Evolutionary conservation across 2,888 invertebrate genomes (phyloP).

Genomic region (Diarsia mendica): DNA sequence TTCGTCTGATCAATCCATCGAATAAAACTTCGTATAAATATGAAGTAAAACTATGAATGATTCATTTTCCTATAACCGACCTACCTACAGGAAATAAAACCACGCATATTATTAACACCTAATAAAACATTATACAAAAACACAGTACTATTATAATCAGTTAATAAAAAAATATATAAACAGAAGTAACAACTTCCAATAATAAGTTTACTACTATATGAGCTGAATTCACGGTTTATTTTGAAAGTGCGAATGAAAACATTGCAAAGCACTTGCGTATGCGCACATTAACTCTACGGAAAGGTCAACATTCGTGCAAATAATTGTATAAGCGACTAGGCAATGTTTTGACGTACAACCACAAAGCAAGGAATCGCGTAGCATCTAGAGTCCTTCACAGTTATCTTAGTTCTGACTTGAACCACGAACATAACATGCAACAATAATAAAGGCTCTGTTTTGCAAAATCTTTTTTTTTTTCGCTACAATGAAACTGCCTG

Average conservation of each 20-base stretch:
- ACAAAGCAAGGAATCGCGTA: neutral
- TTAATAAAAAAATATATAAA: neutral
- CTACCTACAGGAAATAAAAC: too few species aligned
- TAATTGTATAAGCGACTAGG: neutral
- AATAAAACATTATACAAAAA: neutral
- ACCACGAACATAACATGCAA: too few species aligned
- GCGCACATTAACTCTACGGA: neutral
- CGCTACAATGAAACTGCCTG: too few species aligned
- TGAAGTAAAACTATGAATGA: too few species aligned
- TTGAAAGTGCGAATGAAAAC: conserved; percentile 26
- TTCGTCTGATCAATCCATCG: neutral
- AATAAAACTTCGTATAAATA: too few species aligned
- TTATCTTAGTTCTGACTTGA: too few species aligned
- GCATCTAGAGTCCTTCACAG: neutral
- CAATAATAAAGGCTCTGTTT: too few species aligned
- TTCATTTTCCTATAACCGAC: too few species aligned
- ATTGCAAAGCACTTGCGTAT: conserved; percentile 18
- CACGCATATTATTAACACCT: neutral
- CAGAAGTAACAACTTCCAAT: conserved; percentile 4
- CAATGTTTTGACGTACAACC: neutral
- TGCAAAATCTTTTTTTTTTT: too few species aligned
- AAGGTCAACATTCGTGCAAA: neutral
- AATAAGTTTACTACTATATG: conserved; percentile 5
- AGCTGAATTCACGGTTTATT: conserved; percentile 34
- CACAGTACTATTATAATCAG: neutral